A percentile compares a stretch with the other conserved stretches of the same genome.
Evolutionary conservation across 53 echinoderm and acorn worm genomes (phyloP).

Genomic region (Patiria pectinifera): DNA sequence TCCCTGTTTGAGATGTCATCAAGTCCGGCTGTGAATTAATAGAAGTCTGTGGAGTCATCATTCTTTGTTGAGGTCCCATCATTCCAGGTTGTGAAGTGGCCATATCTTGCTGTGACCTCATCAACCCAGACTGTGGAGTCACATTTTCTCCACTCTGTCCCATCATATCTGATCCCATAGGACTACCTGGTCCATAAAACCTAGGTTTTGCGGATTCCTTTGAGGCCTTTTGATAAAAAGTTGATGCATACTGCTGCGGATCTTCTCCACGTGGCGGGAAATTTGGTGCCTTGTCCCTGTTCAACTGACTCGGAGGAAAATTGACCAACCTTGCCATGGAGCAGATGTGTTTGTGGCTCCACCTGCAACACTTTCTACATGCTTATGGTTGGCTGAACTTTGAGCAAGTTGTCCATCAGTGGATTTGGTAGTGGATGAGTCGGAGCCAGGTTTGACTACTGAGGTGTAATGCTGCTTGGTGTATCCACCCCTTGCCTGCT

Average conservation of each 20-base stretch:
- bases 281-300: constrained; percentile 97
- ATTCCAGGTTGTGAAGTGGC: constrained; percentile 58
- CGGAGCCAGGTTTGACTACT: constrained; percentile 46
- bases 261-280: constrained; percentile 99
- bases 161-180: constrained; percentile 82
- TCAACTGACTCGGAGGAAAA: constrained; percentile 95
- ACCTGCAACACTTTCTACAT: constrained; percentile 37
- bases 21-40: constrained; percentile 31
- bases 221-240: constrained; percentile 93
- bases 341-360: constrained; percentile 44
- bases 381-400: constrained; percentile 41
- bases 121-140: constrained; percentile 5
- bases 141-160: constrained; percentile 6
- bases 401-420: constrained; percentile 48
- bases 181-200: constrained; percentile 94
- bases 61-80: constrained; percentile 30
- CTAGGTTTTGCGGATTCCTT: constrained; percentile 74
- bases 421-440: constrained; percentile 34
- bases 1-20: constrained; percentile 68
- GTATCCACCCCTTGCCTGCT: constrained; percentile 49
- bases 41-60: constrained; percentile 24
- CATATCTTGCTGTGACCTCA: constrained; percentile 44
- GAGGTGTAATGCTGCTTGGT: constrained; percentile 55
- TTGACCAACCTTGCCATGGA: constrained; percentile 87
- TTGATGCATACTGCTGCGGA: constrained; percentile 94